These are phyloP conservation scores for Sterna hirundo DNA, from an alignment of 2,113 vertebrate genomes.

Conservation along the genomic window DNA sequence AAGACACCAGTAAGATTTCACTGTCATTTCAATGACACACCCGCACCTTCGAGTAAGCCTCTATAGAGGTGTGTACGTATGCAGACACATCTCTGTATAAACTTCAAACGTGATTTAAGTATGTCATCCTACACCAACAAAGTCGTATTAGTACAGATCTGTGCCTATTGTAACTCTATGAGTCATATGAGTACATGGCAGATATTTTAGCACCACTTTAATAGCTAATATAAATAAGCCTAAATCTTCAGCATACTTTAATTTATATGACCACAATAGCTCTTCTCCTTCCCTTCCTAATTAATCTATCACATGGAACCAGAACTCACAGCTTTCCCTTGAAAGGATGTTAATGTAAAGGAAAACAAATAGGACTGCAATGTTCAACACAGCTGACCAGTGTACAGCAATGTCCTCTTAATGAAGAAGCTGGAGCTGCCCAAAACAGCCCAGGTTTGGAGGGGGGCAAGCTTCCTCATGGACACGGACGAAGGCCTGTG, in stretches of 20 bases:
- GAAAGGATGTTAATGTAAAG: neutral
- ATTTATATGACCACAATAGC: neutral
- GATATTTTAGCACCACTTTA: neutral
- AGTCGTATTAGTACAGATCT: neutral
- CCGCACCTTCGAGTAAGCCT: neutral
- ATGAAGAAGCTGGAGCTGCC: neutral
- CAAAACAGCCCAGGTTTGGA: neutral
- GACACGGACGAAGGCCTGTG: neutral
- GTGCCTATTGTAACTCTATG: neutral
- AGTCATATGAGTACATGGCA: neutral
- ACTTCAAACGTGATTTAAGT: neutral
- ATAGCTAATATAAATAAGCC: neutral
- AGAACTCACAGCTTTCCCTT: neutral
- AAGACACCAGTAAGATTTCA: neutral
- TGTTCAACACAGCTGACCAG: neutral
- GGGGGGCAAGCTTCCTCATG: neutral
- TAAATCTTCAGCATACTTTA: neutral
- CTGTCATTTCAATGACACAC: neutral
- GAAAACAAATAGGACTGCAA: neutral
- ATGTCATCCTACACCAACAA: neutral
- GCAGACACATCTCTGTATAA: neutral
- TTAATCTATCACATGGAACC: neutral
- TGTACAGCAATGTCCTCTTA: neutral
- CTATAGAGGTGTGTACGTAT: neutral
- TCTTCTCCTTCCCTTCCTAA: neutral